These are phyloP conservation scores for Trididemnum nubilum DNA, from an alignment of 23 tunicate species.

Conservation along the genomic window DNA sequence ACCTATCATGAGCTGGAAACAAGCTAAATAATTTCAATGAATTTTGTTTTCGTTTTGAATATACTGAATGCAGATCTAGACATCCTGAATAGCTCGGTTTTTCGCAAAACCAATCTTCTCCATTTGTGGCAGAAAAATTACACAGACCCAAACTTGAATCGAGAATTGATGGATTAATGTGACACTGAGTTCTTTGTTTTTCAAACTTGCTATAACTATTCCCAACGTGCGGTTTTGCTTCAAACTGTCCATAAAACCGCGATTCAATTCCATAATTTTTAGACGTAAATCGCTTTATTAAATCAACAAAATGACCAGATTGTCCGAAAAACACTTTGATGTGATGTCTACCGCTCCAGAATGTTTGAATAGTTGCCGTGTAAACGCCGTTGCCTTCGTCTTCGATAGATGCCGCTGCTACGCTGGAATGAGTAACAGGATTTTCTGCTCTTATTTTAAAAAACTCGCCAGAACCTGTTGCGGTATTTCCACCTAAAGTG, in stretches of 20 bases:
- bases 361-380: not conserved
- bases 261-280: not conserved
- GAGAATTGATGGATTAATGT: not conserved
- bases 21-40: conserved; percentile 35
- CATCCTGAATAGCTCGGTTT: conserved; percentile 8
- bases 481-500: not conserved
- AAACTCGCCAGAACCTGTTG: conserved; percentile 27
- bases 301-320: conserved; percentile 38
- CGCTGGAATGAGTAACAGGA: conserved; percentile 12
- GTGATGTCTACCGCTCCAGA: conserved; percentile 25
- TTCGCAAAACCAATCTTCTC: conserved; percentile 44
- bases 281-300: conserved; percentile 19
- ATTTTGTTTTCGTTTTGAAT: conserved; percentile 5
- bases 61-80: conserved; percentile 5
- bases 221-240: not conserved
- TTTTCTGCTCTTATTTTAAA: conserved; percentile 38
- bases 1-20: conserved; percentile 49
- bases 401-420: conserved; percentile 15
- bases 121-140: not conserved
- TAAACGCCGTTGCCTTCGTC: conserved; percentile 23
- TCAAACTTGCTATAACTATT: not conserved
- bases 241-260: conserved; percentile 11
- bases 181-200: not conserved
- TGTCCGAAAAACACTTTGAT: conserved; percentile 31
- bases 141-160: not conserved